Evolutionary conservation across 2,113 vertebrate species (phyloP), one percentile per base, ranked within the genome.

Genomic region (Amblyopsis rosae): DNA sequence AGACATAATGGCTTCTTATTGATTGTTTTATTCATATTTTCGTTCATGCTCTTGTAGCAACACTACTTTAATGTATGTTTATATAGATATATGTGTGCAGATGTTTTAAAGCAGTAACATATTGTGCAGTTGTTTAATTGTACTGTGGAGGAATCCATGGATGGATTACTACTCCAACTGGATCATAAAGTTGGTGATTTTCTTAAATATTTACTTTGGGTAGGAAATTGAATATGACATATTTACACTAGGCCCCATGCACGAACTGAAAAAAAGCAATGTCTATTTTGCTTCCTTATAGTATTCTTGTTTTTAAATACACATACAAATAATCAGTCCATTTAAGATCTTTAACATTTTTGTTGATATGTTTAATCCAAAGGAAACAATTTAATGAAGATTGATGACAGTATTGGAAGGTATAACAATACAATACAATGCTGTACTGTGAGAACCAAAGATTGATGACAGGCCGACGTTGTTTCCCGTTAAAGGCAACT

Each of bases 51-150:
- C 56, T 41, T 19, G 3, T 26, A 41, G 61, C 62, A 72, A 73
- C 56, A 45, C 70, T 53, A 26, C 26, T 26, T 26, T 26, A 26
- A 26, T 26, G 26, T 26, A 55, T 19, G 48, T 81, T 76, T 51
- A 70, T 74, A 83, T 54, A 61, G 74, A 88, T 54, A 46, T 57
- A 65, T 58, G 59, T 9, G 45, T 69, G 76, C 76, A 80, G 81
- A 79, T 86, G 77, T 81, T 84, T 83, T 79, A 80, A 83, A 78
- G 78, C 82, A 79, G 70, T 54, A 45, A 33, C 88, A 81, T 83
- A 79, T 71, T 64, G 82, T 67, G 76, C 72, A 72, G 62, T 80
- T 85, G 80, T 77, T 86, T 80, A 82, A 83, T 80, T 87, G 73
- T 51, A 85, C 82, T 69, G 9, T 69, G 0, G 80, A 82, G 84